These are phyloP conservation scores for Eupristina koningsbergeri DNA, from an alignment of 1,140 invertebrate species.

Conservation along the genomic window DNA sequence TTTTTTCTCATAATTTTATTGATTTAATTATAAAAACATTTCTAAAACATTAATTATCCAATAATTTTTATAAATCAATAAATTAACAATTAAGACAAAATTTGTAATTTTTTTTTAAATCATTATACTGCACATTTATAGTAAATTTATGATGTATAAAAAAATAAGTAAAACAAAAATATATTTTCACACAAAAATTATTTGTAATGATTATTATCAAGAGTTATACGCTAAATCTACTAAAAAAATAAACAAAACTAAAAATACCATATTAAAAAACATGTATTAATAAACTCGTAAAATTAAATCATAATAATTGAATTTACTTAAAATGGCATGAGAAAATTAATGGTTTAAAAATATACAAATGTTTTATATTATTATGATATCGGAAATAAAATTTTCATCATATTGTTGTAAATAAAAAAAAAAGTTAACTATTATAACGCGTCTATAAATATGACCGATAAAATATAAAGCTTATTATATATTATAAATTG, in stretches of 20 bases:
- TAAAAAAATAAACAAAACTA: constrained; percentile 10
- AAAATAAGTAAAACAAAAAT: constrained; percentile 60
- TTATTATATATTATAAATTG: constrained; percentile 56
- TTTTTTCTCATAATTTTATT: neutral
- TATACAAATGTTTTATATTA: no score
- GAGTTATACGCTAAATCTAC: constrained; percentile 59
- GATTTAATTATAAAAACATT: neutral
- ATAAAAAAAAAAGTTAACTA: constrained; percentile 53
- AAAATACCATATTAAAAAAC: neutral
- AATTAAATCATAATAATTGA: constrained; percentile 42
- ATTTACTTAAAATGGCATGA: constrained; percentile 6
- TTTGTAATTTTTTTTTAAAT: constrained; percentile 13
- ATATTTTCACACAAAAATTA: constrained; percentile 62
- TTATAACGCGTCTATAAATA: constrained; percentile 59
- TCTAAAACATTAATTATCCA: neutral
- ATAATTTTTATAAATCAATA: neutral
- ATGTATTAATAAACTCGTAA: neutral
- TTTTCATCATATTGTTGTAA: constrained; percentile 32
- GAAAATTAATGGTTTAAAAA: constrained; percentile 4
- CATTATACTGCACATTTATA: neutral
- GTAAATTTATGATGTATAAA: neutral
- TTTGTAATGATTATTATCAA: constrained; percentile 65
- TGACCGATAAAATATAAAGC: constrained; percentile 54
- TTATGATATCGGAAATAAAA: constrained; percentile 29
- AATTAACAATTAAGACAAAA: neutral